Evolutionary conservation across 37 sponge, comb jelly and placozoan genomes (phyloP), one percentile per base, ranked within the genome.

Genomic region (Halichondria panicea): DNA sequence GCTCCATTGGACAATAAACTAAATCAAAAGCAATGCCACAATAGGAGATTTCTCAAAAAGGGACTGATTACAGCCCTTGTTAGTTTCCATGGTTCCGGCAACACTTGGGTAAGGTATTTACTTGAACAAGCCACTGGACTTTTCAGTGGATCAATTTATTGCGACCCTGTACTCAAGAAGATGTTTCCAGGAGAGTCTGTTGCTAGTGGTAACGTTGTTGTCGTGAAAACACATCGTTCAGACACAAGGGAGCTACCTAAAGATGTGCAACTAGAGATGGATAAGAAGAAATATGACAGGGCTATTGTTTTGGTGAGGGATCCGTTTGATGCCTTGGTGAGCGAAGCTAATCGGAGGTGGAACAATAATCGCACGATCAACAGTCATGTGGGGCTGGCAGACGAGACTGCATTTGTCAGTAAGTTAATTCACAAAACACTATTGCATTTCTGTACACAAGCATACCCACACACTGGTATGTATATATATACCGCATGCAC

Each of bases 51-150:
- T 50, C 78, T 48, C 18, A 46, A 78, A n/a, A 56, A 41, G 8
- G 39, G 35, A n/a, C 81, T 85, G 4, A 32, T 87, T 6, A 76
- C 71, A 30, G 93, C 93, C 3, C 84, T 92, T 1, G 85, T 70
- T 5, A 92, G 93, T 55, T 87, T 81, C 53, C 93, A 84, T 44
- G 93, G 93, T 0, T 92, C 93, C 3, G 93, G 93, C 1, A 92
- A 92, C 43, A 87, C 93, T 1, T 92, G 88, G 93, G 66, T 87
- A 11, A 68, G 93, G 31, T 75, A 81, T 35, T 39, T 92, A 25
- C 60, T 92, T 53, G 88, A 92, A 45, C 93, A 92, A 63, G 74
- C 78, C 24, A 76, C 85, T 30, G 93, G 93, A 0, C 46, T 87
- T 2, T 79, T 75, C 59, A 92, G 88, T 11, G 93, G 93, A 2